phyloP scores from a whole-genome alignment of 2,888 invertebrate species.

The Melanotus villosus region DNA sequence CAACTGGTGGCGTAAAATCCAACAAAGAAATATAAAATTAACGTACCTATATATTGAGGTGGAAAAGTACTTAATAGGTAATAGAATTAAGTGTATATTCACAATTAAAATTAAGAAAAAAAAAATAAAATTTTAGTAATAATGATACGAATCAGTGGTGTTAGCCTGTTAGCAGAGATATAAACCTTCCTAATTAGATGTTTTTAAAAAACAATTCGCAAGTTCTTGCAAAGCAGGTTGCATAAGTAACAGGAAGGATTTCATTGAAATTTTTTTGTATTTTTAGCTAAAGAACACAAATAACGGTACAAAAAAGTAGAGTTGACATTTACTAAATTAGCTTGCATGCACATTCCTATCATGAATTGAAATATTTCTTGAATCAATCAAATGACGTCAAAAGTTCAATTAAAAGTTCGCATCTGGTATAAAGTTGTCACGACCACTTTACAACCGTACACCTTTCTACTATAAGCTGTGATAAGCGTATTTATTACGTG shows the following conservation, averaged over 20 bases:
- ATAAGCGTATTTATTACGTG: conserved; percentile 2
- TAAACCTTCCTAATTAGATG: no score
- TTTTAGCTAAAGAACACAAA: conserved; percentile 4
- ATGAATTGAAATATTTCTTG: neutral
- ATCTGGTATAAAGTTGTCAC: neutral
- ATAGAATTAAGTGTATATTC: no score
- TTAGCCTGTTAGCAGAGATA: no score
- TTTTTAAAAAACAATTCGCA: neutral
- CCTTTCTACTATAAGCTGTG: neutral
- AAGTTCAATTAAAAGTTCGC: neutral
- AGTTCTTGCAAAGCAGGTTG: neutral
- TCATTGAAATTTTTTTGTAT: neutral
- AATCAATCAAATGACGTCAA: neutral
- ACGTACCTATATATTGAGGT: no score
- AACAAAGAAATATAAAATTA: no score
- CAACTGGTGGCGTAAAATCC: no score
- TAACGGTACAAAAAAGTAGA: conserved; percentile 7
- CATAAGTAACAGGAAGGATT: no score
- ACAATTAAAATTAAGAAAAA: no score
- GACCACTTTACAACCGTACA: neutral
- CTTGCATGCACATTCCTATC: conserved; percentile 2
- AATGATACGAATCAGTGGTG: no score
- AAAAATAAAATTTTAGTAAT: no score
- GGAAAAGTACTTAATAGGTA: no score
- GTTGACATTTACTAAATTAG: conserved; percentile 12